Evolutionary conservation across 2,797 vertebrate species (phyloP).

Genomic region (Anguilla anguilla): DNA sequence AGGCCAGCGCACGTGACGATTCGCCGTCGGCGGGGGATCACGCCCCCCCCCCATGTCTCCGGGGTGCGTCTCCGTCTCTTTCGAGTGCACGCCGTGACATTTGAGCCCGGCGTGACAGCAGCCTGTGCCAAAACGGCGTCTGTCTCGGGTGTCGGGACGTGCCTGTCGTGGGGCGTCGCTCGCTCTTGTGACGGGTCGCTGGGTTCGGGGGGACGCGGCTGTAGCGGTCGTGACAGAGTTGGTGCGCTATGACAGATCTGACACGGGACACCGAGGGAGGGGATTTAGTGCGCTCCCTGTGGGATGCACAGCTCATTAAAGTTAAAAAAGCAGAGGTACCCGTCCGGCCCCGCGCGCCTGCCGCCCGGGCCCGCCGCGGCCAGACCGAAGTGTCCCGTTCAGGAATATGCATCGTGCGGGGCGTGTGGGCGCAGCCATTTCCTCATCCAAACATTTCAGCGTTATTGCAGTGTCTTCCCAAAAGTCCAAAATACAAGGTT

Average conservation of each 20-base stretch:
- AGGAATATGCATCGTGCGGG: not conserved
- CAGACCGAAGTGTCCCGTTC: not conserved
- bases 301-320: not conserved
- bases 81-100: not conserved
- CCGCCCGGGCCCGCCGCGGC: not conserved
- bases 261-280: not conserved
- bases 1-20: not conserved
- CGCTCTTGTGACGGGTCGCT: slow-evolving; percentile 68
- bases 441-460: not conserved
- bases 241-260: slow-evolving; percentile 40
- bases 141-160: slow-evolving; percentile 44
- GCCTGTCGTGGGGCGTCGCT: slow-evolving; percentile 36
- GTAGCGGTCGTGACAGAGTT: slow-evolving; percentile 76
- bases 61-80: not conserved
- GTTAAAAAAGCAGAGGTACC: not conserved
- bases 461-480: not conserved
- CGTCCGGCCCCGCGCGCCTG: not conserved
- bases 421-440: not conserved
- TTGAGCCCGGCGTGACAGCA: not conserved
- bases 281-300: slow-evolving; percentile 36
- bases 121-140: slow-evolving; percentile 31
- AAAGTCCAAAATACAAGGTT: slow-evolving; percentile 3
- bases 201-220: slow-evolving; percentile 73
- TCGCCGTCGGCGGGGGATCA: not conserved
- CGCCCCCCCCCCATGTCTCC: not conserved